These are phyloP conservation scores for Colinus virginianus DNA, from an alignment of 2,113 vertebrate genomes.

Conservation along the genomic window DNA sequence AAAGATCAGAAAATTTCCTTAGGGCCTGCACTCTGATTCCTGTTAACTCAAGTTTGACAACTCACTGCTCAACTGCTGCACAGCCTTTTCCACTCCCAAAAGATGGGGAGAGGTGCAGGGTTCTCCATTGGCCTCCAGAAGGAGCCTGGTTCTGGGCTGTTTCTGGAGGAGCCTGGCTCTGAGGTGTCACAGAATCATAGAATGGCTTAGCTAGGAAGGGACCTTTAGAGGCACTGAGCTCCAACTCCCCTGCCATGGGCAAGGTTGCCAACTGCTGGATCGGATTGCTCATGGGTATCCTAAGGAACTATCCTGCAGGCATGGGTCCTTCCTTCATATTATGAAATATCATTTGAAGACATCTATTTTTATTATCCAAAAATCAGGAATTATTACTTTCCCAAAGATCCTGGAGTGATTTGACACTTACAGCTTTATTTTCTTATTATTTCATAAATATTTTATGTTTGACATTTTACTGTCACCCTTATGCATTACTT, in stretches of 20 bases:
- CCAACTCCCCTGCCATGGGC: no score
- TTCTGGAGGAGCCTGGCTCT: neutral
- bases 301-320: neutral
- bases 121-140: neutral
- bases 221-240: no score
- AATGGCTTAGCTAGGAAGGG: no score
- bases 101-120: fast-evolving
- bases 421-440: neutral
- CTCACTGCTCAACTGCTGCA: neutral
- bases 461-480: constrained; percentile 32
- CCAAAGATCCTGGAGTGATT: neutral
- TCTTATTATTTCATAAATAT: constrained; percentile 18
- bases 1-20: neutral
- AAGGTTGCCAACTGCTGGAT: no score
- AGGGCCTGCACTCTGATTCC: neutral
- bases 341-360: neutral
- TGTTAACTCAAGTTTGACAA: neutral
- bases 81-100: neutral
- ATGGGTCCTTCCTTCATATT: neutral
- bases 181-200: neutral
- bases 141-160: neutral
- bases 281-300: neutral
- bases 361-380: neutral
- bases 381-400: neutral
- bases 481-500: neutral